These are phyloP conservation scores for Phalacrocorax aristotelis DNA, from an alignment of 2,113 vertebrate genomes.

Conservation along the genomic window DNA sequence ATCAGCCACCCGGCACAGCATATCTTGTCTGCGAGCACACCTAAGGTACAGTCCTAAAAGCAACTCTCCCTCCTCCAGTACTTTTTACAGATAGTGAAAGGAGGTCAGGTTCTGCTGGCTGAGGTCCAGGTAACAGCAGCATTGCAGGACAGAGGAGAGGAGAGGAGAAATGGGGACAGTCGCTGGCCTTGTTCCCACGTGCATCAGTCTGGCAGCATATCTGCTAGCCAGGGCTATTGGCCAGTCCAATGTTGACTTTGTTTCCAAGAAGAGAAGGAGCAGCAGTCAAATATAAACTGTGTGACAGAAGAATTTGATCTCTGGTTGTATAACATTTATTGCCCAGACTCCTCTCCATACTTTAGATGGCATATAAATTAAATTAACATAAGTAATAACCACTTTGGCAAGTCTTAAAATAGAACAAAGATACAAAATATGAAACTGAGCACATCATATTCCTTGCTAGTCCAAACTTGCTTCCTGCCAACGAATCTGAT, in stretches of 20 bases:
- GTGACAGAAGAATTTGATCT: not conserved
- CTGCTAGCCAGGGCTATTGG: not conserved
- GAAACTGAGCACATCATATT: not conserved
- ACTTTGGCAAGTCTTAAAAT: not conserved
- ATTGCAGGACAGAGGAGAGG: not conserved
- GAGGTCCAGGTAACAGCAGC: not conserved
- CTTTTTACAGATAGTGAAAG: not conserved
- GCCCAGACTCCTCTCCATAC: not conserved
- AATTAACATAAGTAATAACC: not conserved
- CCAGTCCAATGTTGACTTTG: not conserved
- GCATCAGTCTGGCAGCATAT: not conserved
- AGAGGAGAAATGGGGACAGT: not conserved
- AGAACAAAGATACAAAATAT: not conserved
- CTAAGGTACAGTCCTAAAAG: not conserved
- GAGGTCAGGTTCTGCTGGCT: not conserved
- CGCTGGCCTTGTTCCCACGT: not conserved
- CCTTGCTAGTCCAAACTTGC: not conserved
- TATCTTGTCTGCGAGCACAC: not conserved
- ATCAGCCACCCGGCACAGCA: not conserved
- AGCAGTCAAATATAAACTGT: not conserved
- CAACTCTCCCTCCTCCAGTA: not conserved
- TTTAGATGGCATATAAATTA: not conserved
- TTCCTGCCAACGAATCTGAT: not conserved
- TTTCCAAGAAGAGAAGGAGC: not conserved
- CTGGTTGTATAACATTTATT: not conserved